phyloP scores from a whole-genome alignment of 1,140 invertebrate species.

The Aphidius gifuensis region DNA sequence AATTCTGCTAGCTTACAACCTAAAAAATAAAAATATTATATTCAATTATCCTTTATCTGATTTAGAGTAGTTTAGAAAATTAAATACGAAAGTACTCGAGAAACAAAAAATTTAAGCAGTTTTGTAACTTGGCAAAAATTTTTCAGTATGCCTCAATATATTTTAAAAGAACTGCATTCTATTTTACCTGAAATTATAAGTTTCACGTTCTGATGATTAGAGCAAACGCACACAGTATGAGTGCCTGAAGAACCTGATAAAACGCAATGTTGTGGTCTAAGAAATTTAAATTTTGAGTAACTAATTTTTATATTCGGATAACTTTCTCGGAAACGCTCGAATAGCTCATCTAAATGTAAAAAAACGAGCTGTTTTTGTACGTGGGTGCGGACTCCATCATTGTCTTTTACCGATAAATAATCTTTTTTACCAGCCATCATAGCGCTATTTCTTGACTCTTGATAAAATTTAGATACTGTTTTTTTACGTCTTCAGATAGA shows the following conservation, averaged over 20 bases:
- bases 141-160: no score
- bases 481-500: no score
- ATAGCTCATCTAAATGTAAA: slow-evolving; percentile 21
- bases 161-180: no score
- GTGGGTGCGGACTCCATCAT: slow-evolving; percentile 18
- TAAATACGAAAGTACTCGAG: no score
- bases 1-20: no score
- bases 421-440: slow-evolving; percentile 24
- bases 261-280: slow-evolving; percentile 28
- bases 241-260: slow-evolving; percentile 27
- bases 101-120: no score
- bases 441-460: slow-evolving; percentile 17
- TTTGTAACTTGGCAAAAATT: no score
- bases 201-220: slow-evolving; percentile 32
- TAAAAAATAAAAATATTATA: no score
- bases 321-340: slow-evolving; percentile 15
- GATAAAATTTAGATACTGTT: no score
- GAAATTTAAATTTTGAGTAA: slow-evolving; percentile 29
- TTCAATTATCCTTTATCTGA: no score
- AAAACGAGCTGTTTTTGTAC: slow-evolving; percentile 21
- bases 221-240: slow-evolving; percentile 32
- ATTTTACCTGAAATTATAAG: slow-evolving; percentile 27
- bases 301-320: slow-evolving; percentile 22
- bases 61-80: no score
- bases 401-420: slow-evolving; percentile 16